Conservation (phyloP, 2,797 vertebrate species). For the Propithecus perrieri region DNA sequence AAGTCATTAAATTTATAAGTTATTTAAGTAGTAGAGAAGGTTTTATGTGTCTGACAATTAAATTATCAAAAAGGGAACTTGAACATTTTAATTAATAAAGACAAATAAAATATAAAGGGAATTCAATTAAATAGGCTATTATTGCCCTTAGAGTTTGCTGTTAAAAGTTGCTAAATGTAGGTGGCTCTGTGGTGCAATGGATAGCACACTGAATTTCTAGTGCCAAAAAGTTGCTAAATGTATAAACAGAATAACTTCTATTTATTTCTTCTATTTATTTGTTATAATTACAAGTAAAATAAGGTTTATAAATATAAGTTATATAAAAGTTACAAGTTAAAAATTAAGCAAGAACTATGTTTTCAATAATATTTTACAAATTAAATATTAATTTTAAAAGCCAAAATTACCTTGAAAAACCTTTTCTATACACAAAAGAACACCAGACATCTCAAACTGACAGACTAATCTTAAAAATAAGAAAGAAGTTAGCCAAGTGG, state of each 20-base stretch:
- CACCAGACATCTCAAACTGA: not conserved
- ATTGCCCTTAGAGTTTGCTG: not conserved
- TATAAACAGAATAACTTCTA: not conserved
- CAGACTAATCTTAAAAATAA: not conserved
- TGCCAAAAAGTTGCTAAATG: not conserved
- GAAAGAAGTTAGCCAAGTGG: not conserved
- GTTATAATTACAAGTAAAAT: not conserved
- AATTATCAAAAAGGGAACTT: not conserved
- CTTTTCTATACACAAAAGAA: not conserved
- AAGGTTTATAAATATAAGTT: not conserved
- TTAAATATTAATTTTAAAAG: not conserved
- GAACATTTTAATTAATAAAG: slow-evolving; percentile 7
- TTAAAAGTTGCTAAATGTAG: not conserved
- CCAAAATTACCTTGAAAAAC: not conserved
- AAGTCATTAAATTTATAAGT: not conserved
- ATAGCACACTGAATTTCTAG: not conserved
- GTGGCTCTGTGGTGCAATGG: not conserved
- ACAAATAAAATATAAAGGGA: not conserved
- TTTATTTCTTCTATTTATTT: not conserved
- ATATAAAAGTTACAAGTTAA: not conserved
- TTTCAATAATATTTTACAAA: not conserved
- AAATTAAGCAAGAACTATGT: not conserved
- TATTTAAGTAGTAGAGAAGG: not conserved
- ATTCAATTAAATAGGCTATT: not conserved
- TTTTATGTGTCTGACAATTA: not conserved